phyloP scores from a whole-genome alignment of 2,113 vertebrate genomes.

The Oncorhynchus clarkii region DNA sequence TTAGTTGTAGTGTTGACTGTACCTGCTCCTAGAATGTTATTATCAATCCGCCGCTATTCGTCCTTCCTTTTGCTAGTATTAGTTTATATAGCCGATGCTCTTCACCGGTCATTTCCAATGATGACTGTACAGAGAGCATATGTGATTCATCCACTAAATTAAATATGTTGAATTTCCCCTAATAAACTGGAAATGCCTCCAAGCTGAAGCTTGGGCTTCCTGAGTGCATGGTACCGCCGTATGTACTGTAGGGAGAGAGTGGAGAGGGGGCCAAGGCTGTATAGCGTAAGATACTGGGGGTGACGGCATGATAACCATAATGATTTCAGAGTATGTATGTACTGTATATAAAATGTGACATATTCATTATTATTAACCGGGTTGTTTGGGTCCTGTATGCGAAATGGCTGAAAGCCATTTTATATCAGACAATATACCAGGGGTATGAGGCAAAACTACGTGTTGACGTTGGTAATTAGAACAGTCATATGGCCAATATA shows the following conservation, averaged over 20 bases:
- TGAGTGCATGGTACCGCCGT: background rate
- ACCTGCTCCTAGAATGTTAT: background rate
- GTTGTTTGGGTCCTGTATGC: too few species aligned
- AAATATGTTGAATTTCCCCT: background rate
- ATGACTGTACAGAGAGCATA: background rate
- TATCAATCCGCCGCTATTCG: background rate
- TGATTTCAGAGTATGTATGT: too few species aligned
- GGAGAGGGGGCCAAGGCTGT: too few species aligned
- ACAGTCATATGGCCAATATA: too few species aligned
- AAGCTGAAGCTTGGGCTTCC: background rate
- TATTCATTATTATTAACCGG: too few species aligned
- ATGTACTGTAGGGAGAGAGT: background rate
- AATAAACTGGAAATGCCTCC: background rate
- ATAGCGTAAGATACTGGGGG: background rate
- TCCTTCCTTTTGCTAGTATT: background rate
- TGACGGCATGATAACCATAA: too few species aligned
- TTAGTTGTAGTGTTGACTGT: background rate
- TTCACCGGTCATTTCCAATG: background rate
- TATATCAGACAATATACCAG: too few species aligned
- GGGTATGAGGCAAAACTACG: too few species aligned
- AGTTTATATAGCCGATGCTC: background rate
- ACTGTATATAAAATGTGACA: too few species aligned
- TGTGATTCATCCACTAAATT: constrained; percentile 1
- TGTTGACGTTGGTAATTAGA: too few species aligned
- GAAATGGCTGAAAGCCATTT: too few species aligned